phyloP scores from a whole-genome alignment of 2,888 invertebrate genomes.

The Thyatira batis region DNA sequence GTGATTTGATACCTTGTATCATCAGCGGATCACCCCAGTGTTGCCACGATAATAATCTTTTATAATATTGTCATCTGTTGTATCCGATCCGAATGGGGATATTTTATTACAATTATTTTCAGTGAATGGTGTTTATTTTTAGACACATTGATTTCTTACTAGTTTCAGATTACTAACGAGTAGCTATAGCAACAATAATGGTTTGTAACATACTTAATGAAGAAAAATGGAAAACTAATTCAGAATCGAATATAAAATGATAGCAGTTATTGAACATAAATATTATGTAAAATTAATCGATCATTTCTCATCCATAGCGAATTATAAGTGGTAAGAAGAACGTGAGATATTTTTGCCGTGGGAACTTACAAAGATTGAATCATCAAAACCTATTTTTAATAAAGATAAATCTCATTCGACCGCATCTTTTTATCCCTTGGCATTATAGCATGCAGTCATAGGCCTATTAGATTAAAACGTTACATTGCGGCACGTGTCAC shows the following conservation, averaged over 20 bases:
- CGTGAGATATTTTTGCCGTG: conserved; percentile 29
- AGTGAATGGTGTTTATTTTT: conserved; percentile 1
- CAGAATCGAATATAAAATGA: too few species aligned
- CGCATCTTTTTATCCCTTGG: conserved; percentile 42
- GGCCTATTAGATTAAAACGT: conserved; percentile 68
- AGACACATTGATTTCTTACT: not conserved
- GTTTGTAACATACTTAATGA: too few species aligned
- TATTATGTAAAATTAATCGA: too few species aligned
- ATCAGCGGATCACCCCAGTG: conserved; percentile 33
- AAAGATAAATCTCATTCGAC: conserved; percentile 45
- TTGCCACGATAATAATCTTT: conserved; percentile 44
- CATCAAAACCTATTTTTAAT: conserved; percentile 45
- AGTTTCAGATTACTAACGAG: conserved; percentile 1
- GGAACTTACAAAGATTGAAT: conserved; percentile 23
- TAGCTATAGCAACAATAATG: too few species aligned
- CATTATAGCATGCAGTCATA: conserved; percentile 43
- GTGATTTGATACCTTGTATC: conserved; percentile 72
- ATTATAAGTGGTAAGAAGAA: too few species aligned
- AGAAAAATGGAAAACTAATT: too few species aligned
- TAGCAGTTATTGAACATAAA: too few species aligned
- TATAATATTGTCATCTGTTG: conserved; percentile 42
- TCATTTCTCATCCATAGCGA: too few species aligned
- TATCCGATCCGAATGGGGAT: conserved; percentile 26
- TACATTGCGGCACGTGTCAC: conserved; percentile 60
- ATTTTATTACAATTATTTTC: not conserved